phyloP scores from a whole-genome alignment of 2,113 vertebrate genomes.

The Sylvilagus bachmani region DNA sequence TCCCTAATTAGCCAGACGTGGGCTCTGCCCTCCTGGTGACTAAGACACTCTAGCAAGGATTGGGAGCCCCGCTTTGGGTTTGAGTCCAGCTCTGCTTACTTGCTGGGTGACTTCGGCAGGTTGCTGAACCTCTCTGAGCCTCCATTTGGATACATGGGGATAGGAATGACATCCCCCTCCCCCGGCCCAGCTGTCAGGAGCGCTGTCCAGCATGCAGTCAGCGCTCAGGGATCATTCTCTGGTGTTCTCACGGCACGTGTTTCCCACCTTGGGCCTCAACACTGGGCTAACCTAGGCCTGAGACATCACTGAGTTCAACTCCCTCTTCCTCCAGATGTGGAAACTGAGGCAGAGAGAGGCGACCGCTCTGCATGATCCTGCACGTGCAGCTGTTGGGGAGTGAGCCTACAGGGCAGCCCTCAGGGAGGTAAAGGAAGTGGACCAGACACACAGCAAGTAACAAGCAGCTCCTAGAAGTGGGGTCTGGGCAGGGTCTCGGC shows the following conservation, averaged over 20 bases:
- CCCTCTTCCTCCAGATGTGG: background rate
- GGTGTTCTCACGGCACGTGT: fast-evolving
- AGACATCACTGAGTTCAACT: background rate
- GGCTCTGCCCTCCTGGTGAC: background rate
- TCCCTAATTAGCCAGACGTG: constrained; percentile 37
- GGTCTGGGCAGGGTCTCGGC: background rate
- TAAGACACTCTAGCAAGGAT: background rate
- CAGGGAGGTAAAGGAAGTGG: background rate
- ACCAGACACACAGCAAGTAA: background rate
- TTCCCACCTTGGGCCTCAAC: background rate
- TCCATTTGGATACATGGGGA: background rate
- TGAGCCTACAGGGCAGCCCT: fast-evolving
- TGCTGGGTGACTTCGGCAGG: constrained; percentile 35
- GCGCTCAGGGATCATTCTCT: fast-evolving
- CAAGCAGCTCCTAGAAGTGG: background rate
- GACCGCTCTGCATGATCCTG: no score
- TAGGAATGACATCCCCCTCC: background rate
- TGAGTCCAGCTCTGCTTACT: background rate
- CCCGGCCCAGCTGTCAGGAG: background rate
- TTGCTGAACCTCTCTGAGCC: constrained; percentile 18
- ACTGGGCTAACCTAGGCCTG: background rate
- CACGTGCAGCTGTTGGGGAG: background rate
- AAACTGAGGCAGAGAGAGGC: background rate
- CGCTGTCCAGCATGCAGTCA: fast-evolving
- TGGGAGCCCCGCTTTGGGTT: constrained; percentile 21